These are phyloP conservation scores for Rotaria magnacalcarata DNA, from an alignment of 2,888 invertebrate species.

Conservation along the genomic window DNA sequence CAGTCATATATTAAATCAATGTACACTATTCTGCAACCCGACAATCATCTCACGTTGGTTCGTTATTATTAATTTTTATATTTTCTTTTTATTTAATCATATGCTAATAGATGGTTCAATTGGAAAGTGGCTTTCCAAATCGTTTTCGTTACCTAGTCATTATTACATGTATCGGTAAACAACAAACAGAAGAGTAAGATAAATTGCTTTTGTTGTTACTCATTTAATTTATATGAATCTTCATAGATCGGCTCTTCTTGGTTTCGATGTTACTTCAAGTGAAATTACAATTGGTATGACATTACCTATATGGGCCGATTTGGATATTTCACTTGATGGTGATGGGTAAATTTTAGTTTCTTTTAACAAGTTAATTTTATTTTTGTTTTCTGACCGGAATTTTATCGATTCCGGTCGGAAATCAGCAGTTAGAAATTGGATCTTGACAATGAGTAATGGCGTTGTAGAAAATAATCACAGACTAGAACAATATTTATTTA, in stretches of 20 bases:
- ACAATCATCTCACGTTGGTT: background rate
- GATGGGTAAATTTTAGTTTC: slow-evolving; percentile 29
- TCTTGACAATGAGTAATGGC: too few relatives aligned
- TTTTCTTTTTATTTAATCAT: background rate
- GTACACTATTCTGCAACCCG: background rate
- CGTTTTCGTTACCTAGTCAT: background rate
- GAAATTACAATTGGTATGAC: slow-evolving; percentile 38
- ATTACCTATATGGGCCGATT: slow-evolving; percentile 44
- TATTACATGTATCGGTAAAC: background rate
- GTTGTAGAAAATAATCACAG: too few relatives aligned
- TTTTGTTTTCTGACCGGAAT: too few relatives aligned
- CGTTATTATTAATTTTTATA: background rate
- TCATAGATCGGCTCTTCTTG: background rate
- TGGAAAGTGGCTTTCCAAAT: background rate
- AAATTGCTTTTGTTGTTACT: background rate
- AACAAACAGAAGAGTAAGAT: background rate
- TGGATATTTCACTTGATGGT: slow-evolving; percentile 43
- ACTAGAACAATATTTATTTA: too few relatives aligned
- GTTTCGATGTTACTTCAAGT: background rate
- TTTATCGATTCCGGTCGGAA: too few relatives aligned
- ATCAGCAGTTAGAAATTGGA: too few relatives aligned
- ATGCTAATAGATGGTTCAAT: background rate
- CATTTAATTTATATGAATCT: background rate
- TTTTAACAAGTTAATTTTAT: too few relatives aligned
- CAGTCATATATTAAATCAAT: background rate